Evolutionary conservation across 1,140 invertebrate species (phyloP).

Genomic region (Maconellicoccus hirsutus): DNA sequence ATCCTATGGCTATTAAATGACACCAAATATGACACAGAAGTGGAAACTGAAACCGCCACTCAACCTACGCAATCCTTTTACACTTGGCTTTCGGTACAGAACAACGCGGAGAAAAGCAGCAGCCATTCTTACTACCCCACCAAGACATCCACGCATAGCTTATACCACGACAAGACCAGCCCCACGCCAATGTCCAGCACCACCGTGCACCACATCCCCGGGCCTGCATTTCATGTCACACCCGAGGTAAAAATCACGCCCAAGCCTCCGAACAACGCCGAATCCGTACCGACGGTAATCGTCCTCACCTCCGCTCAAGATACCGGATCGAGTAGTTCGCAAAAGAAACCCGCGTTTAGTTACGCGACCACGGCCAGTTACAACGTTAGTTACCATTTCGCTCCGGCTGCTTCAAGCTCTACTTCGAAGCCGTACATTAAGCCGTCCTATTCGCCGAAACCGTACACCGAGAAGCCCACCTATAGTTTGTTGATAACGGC

Average conservation of each 20-base stretch:
- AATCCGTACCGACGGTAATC: constrained; percentile 58
- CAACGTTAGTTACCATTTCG: constrained; percentile 17
- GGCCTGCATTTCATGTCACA: constrained; percentile 32
- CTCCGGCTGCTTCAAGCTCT: not conserved
- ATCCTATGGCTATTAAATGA: constrained; percentile 36
- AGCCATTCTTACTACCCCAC: constrained; percentile 28
- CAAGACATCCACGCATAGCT: constrained; percentile 27
- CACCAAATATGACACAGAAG: constrained; percentile 24
- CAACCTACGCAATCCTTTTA: constrained; percentile 36
- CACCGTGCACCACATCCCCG: constrained; percentile 32
- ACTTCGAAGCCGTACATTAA: not conserved
- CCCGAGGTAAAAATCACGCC: constrained; percentile 30
- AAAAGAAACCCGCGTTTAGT: constrained; percentile 4
- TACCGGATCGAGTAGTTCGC: constrained; percentile 25
- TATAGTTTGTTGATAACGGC: not conserved
- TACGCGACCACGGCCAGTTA: constrained; percentile 11
- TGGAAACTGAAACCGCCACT: constrained; percentile 26
- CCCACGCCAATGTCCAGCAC: constrained; percentile 23
- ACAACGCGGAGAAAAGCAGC: constrained; percentile 31
- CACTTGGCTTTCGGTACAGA: constrained; percentile 40
- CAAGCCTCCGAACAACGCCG: constrained; percentile 30
- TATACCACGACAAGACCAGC: not conserved
- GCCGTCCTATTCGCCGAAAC: not conserved
- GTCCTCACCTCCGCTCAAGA: constrained; percentile 45
- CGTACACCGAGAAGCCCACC: not conserved